Conservation (phyloP, 2,888 invertebrate genomes). For the Julus scandinavius region DNA sequence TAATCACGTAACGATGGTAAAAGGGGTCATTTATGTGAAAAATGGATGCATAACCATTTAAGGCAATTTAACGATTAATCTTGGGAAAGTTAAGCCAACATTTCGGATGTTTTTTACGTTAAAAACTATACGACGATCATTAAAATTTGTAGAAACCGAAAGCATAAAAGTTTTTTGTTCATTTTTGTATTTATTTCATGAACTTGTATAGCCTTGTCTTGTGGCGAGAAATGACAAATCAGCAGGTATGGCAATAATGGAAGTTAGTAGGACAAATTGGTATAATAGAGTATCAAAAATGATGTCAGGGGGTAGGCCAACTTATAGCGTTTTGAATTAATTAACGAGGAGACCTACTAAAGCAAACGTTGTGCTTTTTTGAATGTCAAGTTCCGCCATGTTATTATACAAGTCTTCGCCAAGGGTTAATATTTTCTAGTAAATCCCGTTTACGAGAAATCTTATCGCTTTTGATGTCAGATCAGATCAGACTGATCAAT, state of each 20-base stretch:
- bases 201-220: background rate
- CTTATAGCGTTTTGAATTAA: background rate
- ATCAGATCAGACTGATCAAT: background rate
- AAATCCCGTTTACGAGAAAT: background rate
- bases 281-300: background rate
- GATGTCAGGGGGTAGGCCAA: conserved; percentile 20
- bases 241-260: background rate
- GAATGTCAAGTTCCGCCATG: background rate
- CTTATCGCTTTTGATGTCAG: background rate
- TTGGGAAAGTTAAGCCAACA: background rate
- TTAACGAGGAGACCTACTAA: background rate
- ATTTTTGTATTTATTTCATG: background rate
- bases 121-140: background rate
- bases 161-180: background rate
- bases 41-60: background rate
- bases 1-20: background rate
- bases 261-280: conserved; percentile 27
- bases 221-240: conserved; percentile 27
- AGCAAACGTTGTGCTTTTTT: background rate
- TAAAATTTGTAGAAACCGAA: background rate
- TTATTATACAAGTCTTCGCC: background rate
- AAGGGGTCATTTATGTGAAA: background rate
- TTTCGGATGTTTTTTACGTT: background rate
- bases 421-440: too few relatives aligned
- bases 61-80: background rate